These are phyloP conservation scores for Tetramorium simillimum DNA, from an alignment of 1,140 invertebrate genomes.

Conservation along the genomic window DNA sequence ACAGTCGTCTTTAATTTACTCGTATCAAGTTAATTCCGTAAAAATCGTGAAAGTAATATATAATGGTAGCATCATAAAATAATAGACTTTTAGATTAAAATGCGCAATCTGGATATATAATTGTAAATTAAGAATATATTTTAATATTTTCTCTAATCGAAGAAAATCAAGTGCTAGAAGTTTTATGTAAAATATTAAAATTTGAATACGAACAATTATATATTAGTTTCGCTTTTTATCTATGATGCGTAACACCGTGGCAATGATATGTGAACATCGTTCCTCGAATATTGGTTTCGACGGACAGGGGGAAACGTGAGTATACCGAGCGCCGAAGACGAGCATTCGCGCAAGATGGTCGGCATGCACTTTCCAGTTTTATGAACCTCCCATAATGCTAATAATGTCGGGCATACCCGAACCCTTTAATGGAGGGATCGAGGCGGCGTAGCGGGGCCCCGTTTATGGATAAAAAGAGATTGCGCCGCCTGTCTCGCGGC, in stretches of 20 bases:
- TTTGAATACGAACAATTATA: background rate
- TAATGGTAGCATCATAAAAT: background rate
- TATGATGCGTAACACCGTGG: background rate
- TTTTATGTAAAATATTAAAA: too few species aligned
- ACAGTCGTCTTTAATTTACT: background rate
- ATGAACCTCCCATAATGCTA: conserved; percentile 21
- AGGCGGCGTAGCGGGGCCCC: background rate
- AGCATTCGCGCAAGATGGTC: background rate
- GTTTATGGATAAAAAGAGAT: conserved; percentile 52
- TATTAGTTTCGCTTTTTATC: background rate
- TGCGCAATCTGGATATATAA: background rate
- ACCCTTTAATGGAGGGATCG: background rate
- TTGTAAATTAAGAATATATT: background rate
- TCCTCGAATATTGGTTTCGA: background rate
- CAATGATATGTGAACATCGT: background rate
- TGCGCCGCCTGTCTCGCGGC: conserved; percentile 15
- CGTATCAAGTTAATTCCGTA: background rate
- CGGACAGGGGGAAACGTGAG: background rate
- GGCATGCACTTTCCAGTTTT: conserved; percentile 32
- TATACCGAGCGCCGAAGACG: background rate
- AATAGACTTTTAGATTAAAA: background rate
- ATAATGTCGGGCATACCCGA: conserved; percentile 26
- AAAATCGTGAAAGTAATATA: background rate
- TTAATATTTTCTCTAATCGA: background rate
- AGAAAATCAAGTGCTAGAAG: background rate